Base-by-base conservation (phyloP, 2,113 vertebrate genomes). In the Sebastes fasciatus region DNA sequence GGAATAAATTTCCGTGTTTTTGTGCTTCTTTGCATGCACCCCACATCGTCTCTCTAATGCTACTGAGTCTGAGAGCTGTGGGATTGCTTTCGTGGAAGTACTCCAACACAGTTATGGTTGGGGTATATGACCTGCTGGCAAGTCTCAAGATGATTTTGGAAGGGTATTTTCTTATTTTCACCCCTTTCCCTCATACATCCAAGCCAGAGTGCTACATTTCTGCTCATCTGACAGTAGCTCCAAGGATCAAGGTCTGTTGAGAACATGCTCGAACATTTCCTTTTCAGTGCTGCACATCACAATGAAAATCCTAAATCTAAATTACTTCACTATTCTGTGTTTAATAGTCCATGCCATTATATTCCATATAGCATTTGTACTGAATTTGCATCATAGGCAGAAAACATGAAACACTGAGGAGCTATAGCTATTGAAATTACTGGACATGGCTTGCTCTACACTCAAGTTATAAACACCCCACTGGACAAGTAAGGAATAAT, bases 71-170 rank as follows among this genome's bases (percentile, higher is more conserved):
- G 58, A 80, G 64, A 77, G 57, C 58, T 26, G 66, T 49, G 45
- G 46, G 71, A 84, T 66, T 49, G 74, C 83, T 88, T 86, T 82
- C 6, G 16, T 81, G 80, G 79, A 87, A 74, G 58, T 67, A 42
- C 23, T 78, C 69, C 64, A 83, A 70, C 66, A 71, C 43, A 6
- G 52, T 76, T 68, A 60, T 3, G 8, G 65, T 34, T 21, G 48
- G n/a, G n/a, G 65, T 62, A 51, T 63, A 69, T 63, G 65, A 69
- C 68, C 61, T 71, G 49, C 23, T 70, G 57, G 65, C 73, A 72
- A 49, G 65, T 79, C 23, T 6, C 13, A 73, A 9, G 54, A 81
- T 72, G n/a, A 40, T 63, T 69, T 86, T 78, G n/a, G 70, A 78
- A 75, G 2, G 65, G 10, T 76, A 43, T 49, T 81, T 64, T 70